Conservation (phyloP, 2,888 invertebrate species). For the Morinoia aosen region DNA sequence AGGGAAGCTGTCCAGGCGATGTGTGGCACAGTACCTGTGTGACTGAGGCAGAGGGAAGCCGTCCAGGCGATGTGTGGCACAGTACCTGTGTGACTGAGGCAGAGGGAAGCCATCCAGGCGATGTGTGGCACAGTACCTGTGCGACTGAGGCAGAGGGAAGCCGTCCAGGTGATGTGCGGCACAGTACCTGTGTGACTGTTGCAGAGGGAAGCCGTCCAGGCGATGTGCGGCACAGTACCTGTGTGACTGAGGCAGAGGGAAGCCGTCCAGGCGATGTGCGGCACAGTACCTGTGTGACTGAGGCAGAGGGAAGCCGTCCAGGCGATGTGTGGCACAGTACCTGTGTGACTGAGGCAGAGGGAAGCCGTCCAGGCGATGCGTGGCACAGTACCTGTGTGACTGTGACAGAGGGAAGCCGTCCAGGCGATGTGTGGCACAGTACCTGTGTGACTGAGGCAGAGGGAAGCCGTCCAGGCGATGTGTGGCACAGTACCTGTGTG, state of each 20-base stretch:
- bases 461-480: constrained; percentile 59
- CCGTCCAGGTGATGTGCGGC: constrained; percentile 42
- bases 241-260: constrained; percentile 41
- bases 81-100: constrained; percentile 41
- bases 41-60: constrained; percentile 60
- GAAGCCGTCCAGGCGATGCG: constrained; percentile 58
- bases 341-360: constrained; percentile 50
- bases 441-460: constrained; percentile 40
- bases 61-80: constrained; percentile 51
- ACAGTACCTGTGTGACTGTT: constrained; percentile 36
- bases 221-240: constrained; percentile 21
- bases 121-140: constrained; percentile 50
- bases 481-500: constrained; percentile 42
- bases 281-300: constrained; percentile 42
- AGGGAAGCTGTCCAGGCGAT: constrained; percentile 27
- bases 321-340: constrained; percentile 32
- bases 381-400: constrained; percentile 43
- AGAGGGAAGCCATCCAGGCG: constrained; percentile 31
- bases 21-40: constrained; percentile 7
- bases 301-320: constrained; percentile 35
- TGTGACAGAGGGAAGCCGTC: constrained; percentile 31
- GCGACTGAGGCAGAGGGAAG: constrained; percentile 35
- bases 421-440: constrained; percentile 39
- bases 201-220: constrained; percentile 62
- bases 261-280: constrained; percentile 36